phyloP scores from a whole-genome alignment of 2,113 vertebrate species.

The Theristicus caerulescens region DNA sequence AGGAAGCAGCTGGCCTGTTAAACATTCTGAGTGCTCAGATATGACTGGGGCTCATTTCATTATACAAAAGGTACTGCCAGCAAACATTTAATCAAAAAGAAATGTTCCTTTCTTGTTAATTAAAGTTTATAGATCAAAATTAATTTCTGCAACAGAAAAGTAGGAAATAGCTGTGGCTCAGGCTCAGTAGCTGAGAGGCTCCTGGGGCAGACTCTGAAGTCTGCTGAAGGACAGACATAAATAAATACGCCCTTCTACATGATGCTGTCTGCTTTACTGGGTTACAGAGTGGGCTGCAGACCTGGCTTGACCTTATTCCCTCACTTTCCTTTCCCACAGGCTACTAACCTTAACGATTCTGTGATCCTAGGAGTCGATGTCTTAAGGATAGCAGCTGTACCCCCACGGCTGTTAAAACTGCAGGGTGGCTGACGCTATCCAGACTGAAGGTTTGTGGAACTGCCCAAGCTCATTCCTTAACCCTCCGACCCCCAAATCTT shows the following conservation, averaged over 20 bases:
- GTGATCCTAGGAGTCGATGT: no score
- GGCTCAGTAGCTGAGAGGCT: not conserved
- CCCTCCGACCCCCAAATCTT: not conserved
- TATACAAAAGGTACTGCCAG: slow-evolving; percentile 48
- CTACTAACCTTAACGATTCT: no score
- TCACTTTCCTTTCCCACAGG: not conserved
- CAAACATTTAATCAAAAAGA: slow-evolving; percentile 63
- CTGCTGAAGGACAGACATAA: not conserved
- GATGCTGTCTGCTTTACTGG: not conserved
- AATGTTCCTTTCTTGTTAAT: slow-evolving; percentile 46
- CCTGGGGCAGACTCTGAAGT: not conserved
- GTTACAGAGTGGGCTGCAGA: not conserved
- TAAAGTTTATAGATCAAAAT: slow-evolving; percentile 47
- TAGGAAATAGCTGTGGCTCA: not conserved
- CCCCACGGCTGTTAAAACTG: not conserved
- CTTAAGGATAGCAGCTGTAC: not conserved
- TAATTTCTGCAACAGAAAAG: slow-evolving; percentile 10
- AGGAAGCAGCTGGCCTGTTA: slow-evolving; percentile 50
- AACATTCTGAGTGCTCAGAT: slow-evolving; percentile 10
- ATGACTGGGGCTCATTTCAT: slow-evolving; percentile 21
- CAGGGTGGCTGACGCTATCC: not conserved
- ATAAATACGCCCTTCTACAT: not conserved
- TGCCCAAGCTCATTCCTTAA: not conserved
- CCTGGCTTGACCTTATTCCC: not conserved
- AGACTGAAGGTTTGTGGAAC: not conserved